Evolutionary conservation across 2,797 vertebrate species (phyloP).

Genomic region (Squalus acanthias): DNA sequence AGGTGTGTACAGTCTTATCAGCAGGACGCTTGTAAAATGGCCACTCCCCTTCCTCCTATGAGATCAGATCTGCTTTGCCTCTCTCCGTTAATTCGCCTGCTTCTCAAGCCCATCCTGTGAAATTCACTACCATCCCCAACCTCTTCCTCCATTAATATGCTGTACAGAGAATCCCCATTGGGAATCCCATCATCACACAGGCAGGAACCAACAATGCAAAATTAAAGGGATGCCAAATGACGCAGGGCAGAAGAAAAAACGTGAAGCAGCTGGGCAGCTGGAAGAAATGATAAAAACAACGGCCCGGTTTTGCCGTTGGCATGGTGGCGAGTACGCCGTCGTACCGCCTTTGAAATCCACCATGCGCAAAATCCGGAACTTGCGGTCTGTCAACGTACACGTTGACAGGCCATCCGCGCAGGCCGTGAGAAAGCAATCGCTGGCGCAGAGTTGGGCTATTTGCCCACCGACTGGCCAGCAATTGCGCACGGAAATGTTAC

Average conservation of each 20-base stretch:
- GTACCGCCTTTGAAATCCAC: too few relatives aligned
- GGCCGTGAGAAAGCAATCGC: too few relatives aligned
- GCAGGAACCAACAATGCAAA: not conserved
- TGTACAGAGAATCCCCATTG: too few relatives aligned
- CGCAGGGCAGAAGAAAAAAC: not conserved
- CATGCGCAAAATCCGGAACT: too few relatives aligned
- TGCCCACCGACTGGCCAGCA: too few relatives aligned
- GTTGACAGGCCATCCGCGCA: too few relatives aligned
- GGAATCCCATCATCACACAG: not conserved
- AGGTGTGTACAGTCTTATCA: not conserved
- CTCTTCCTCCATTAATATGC: not conserved
- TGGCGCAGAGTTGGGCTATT: too few relatives aligned
- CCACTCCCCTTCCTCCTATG: not conserved
- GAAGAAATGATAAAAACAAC: too few relatives aligned
- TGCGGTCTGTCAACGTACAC: too few relatives aligned
- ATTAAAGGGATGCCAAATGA: not conserved
- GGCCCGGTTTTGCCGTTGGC: too few relatives aligned
- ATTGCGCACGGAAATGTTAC: too few relatives aligned
- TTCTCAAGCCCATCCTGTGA: not conserved
- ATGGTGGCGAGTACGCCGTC: too few relatives aligned
- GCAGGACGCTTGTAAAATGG: not conserved
- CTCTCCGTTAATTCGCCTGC: not conserved
- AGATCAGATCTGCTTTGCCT: not conserved
- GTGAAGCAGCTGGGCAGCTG: not conserved
- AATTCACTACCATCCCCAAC: not conserved